These are phyloP conservation scores for Paelopatides confundens DNA, from an alignment of 53 echinoderm and acorn worm genomes.

Conservation along the genomic window DNA sequence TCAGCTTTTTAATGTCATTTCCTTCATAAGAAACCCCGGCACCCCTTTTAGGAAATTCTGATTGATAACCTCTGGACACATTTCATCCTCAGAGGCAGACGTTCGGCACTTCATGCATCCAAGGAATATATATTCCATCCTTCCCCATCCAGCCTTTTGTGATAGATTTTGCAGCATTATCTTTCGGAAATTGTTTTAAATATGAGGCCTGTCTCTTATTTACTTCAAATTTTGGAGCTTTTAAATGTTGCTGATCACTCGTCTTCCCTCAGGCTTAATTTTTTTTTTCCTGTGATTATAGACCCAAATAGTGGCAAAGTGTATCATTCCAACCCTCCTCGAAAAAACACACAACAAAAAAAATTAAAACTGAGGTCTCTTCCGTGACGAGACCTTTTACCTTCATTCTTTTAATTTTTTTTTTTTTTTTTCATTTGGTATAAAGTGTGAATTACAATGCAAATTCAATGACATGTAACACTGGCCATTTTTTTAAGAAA, in stretches of 20 bases:
- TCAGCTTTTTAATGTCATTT: slow-evolving; percentile 4
- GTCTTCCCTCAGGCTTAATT: neutral
- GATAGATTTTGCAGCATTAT: slow-evolving; percentile 39
- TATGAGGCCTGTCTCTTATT: slow-evolving; percentile 18
- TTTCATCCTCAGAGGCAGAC: neutral
- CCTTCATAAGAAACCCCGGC: neutral
- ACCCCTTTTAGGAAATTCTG: neutral
- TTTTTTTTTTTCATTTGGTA: slow-evolving; percentile 22
- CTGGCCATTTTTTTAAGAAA: neutral
- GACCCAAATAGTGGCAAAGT: slow-evolving; percentile 12
- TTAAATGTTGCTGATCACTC: neutral
- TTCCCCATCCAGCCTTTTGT: slow-evolving; percentile 1
- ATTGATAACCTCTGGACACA: slow-evolving; percentile 3
- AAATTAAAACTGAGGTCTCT: slow-evolving; percentile 4
- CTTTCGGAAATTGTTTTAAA: slow-evolving; percentile 45
- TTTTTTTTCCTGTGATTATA: neutral
- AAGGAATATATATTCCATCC: slow-evolving; percentile 9
- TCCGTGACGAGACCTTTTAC: neutral
- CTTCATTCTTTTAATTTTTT: neutral
- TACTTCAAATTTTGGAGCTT: slow-evolving; percentile 8
- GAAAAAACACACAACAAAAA: neutral
- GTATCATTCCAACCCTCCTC: slow-evolving; percentile 29
- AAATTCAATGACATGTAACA: slow-evolving; percentile 48
- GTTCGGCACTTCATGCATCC: neutral
- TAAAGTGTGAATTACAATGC: slow-evolving; percentile 45